Evolutionary conservation across 2,797 vertebrate genomes (phyloP), one percentile per base, ranked within the genome.

Genomic region (Varecia variegata): DNA sequence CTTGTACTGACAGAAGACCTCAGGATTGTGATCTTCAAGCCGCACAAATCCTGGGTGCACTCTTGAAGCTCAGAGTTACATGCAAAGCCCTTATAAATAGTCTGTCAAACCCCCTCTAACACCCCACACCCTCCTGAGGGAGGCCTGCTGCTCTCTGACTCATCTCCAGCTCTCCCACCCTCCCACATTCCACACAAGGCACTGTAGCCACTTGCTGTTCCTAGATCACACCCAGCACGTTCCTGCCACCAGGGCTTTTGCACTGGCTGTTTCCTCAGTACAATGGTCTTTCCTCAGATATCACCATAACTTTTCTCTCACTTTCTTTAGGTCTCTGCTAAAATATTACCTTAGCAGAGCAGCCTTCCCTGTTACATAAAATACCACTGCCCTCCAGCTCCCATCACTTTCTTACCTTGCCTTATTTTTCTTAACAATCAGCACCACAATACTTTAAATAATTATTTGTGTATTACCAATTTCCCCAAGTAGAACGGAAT

Each of bases 381-480:
- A 43, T 25, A 65, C 8, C 35, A 85, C 17, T 27, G 3, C 60
- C 32, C 60, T 90, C 60, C 50, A 86, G 43, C 12, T 77, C 47
- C 23, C 27, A 11, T 15, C 18, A 47, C 54, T 68, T 82, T 80
- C 70, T 92, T 65, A 32, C 35, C 27, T 96, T 71, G 60, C 17
- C 35, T 89, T 90, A 47, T 20, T 74, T 95, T 77, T 89, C 77
- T 88, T 70, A 84, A 85, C 45, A 65, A 76, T 52, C 13, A 93
- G 81, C 65, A 71, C 14, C 38, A 45, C 47, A 73, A 21, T 71
- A 35, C 27, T 50, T 68, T 54, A 68, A 68, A n/a, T 52, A 85
- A 30, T 62, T 79, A 52, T 47, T 86, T 88, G 52, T 77, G 79
- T 90, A 58, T 65, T 32, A n/a, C 17, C 40, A 88, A 15, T 68